These are phyloP conservation scores for Coregonus sp. DNA, from an alignment of 2,797 vertebrate species.

Conservation along the genomic window DNA sequence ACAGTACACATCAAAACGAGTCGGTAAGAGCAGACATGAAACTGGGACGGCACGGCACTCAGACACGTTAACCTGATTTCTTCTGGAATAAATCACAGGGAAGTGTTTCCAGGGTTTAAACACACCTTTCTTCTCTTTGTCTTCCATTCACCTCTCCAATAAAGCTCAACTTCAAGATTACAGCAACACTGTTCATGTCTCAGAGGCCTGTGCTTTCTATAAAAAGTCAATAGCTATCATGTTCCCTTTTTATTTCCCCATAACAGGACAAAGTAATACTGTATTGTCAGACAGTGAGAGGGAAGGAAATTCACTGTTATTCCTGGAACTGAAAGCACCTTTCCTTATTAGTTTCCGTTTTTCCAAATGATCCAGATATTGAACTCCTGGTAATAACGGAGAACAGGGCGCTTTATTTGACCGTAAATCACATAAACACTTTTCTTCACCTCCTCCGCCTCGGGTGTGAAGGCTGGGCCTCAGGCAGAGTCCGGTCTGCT, in stretches of 20 bases:
- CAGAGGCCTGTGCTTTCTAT: constrained; percentile 51
- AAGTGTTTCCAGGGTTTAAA: constrained; percentile 37
- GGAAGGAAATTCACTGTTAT: constrained; percentile 53
- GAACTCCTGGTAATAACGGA: constrained; percentile 53
- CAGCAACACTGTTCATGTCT: constrained; percentile 55
- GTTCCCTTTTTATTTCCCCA: constrained; percentile 61
- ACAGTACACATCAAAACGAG: background rate
- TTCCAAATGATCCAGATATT: constrained; percentile 62
- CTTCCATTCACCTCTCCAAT: constrained; percentile 46
- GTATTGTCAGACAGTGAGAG: constrained; percentile 38
- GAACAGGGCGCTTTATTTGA: constrained; percentile 59
- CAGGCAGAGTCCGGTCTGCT: background rate
- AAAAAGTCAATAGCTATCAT: constrained; percentile 60
- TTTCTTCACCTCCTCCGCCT: background rate
- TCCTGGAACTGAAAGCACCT: constrained; percentile 60
- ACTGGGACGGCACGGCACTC: background rate
- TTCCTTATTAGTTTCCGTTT: constrained; percentile 65
- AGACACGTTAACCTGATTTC: constrained; percentile 43
- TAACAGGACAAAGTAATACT: constrained; percentile 65
- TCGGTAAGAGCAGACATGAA: constrained; percentile 10
- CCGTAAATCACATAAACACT: constrained; percentile 58
- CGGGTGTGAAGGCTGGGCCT: constrained; percentile 25
- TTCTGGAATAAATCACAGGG: constrained; percentile 31
- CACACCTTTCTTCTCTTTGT: constrained; percentile 28
- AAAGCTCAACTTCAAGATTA: constrained; percentile 45